Percentiles rank a stretch among this genome's conserved stretches.
These are phyloP conservation scores for Philaethria dido DNA, from an alignment of 2,888 invertebrate species.

Conservation along the genomic window DNA sequence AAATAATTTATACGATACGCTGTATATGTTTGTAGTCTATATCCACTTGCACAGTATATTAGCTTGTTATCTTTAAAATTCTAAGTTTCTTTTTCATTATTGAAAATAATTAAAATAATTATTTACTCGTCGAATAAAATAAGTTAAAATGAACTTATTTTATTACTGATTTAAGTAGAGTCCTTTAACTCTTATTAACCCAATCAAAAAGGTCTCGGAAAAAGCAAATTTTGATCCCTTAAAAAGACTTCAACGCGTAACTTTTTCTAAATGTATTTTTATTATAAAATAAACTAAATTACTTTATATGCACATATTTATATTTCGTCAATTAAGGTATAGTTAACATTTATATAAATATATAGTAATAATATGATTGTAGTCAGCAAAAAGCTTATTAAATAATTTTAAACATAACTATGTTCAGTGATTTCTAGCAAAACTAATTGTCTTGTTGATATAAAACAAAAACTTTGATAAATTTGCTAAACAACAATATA, in stretches of 20 bases:
- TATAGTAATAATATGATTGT: not conserved
- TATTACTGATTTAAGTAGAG: not conserved
- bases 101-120: not conserved
- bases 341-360: not conserved
- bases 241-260: conserved; percentile 80
- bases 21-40: not conserved
- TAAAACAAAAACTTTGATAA: not conserved
- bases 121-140: too few relatives aligned
- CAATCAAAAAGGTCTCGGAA: conserved; percentile 12
- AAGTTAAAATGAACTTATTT: too few relatives aligned
- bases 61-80: not conserved
- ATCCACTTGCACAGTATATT: not conserved
- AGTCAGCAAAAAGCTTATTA: not conserved
- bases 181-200: not conserved
- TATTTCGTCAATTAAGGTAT: not conserved
- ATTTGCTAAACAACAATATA: not conserved
- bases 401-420: not conserved
- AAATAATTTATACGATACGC: not conserved
- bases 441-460: not conserved
- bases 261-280: conserved; percentile 24
- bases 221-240: conserved; percentile 47
- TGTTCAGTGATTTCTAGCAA: not conserved
- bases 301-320: not conserved
- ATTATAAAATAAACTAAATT: not conserved
- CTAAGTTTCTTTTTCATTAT: not conserved